Conservation (phyloP, 23 tunicate genomes). For the Pegea sp. region DNA sequence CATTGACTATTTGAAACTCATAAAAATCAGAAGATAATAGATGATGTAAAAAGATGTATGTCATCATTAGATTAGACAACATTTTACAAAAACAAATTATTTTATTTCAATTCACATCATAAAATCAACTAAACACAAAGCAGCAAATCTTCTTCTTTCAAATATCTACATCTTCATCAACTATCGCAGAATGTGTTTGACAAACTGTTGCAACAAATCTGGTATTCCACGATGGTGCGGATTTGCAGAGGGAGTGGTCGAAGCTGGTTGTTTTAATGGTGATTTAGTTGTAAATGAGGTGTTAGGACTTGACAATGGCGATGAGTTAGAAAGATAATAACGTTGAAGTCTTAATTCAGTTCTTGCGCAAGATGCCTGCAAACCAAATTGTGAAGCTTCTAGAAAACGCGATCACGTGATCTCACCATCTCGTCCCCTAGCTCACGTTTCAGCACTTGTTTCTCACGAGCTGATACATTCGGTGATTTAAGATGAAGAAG, state of each 20-base stretch:
- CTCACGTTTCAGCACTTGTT: slow-evolving; percentile 59
- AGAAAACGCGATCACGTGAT: too few relatives aligned
- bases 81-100: too few relatives aligned
- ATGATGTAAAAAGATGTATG: too few relatives aligned
- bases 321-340: not conserved
- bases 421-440: slow-evolving; percentile 65
- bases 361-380: not conserved
- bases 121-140: too few relatives aligned
- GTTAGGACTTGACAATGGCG: not conserved
- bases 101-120: too few relatives aligned
- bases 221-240: not conserved
- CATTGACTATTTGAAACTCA: too few relatives aligned
- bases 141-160: not conserved
- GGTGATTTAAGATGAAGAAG: slow-evolving; percentile 37
- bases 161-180: not conserved
- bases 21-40: too few relatives aligned
- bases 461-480: slow-evolving; percentile 32
- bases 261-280: too few relatives aligned
- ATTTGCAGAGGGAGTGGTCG: not conserved
- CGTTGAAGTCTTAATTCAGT: not conserved
- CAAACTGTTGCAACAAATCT: not conserved
- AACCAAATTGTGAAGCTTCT: too few relatives aligned
- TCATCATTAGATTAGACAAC: too few relatives aligned
- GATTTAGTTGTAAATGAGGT: too few relatives aligned
- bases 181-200: not conserved